Evolutionary conservation across 2,797 vertebrate species (phyloP).

Genomic region (Sebastes iracundus): DNA sequence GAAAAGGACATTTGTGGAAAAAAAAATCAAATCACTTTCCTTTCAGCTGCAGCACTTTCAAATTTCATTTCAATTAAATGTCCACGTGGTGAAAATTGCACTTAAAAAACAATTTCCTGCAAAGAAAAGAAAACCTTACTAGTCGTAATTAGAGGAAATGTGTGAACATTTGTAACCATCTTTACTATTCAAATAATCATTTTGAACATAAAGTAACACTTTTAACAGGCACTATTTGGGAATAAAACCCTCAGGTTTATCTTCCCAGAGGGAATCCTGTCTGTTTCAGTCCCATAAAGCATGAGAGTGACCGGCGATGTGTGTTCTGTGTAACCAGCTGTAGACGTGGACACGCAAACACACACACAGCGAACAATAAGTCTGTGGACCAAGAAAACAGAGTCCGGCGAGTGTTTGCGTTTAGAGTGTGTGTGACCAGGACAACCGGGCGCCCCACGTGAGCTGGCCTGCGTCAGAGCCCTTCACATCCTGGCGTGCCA

Average conservation of each 20-base stretch:
- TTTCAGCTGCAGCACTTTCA: neutral
- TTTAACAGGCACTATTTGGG: slow-evolving; percentile 3
- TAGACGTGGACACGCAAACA: slow-evolving; percentile 46
- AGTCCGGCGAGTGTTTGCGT: slow-evolving; percentile 44
- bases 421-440: slow-evolving; percentile 54
- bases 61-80: neutral
- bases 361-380: slow-evolving; percentile 60
- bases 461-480: slow-evolving; percentile 55
- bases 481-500: slow-evolving; percentile 59
- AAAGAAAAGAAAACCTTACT: neutral
- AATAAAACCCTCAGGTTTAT: slow-evolving; percentile 13
- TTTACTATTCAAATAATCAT: neutral
- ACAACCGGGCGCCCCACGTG: slow-evolving; percentile 49
- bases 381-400: slow-evolving; percentile 59
- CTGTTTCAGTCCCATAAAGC: slow-evolving; percentile 24
- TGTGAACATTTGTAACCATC: neutral
- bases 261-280: neutral
- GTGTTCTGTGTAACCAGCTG: slow-evolving; percentile 64
- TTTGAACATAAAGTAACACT: neutral
- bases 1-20: neutral
- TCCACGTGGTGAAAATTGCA: neutral
- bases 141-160: neutral
- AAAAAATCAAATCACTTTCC: slow-evolving; percentile 10
- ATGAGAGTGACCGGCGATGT: neutral
- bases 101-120: neutral